These are phyloP conservation scores for Aulostomus chinensis DNA, from an alignment of 2,797 vertebrate species.

Conservation along the genomic window DNA sequence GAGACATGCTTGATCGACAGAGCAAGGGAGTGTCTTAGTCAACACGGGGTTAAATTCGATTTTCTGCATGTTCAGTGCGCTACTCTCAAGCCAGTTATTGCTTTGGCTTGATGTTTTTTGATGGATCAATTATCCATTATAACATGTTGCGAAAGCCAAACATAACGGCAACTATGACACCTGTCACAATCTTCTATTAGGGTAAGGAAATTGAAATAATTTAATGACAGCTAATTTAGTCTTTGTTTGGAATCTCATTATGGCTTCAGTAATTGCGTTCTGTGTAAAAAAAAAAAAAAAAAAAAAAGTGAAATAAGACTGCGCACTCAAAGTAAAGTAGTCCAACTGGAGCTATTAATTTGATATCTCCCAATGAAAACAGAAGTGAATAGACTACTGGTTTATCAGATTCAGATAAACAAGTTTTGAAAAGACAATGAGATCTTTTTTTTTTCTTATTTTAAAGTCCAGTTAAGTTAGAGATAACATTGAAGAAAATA, in stretches of 20 bases:
- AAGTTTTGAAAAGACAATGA: slow-evolving; percentile 39
- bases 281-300: slow-evolving; percentile 36
- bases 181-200: slow-evolving; percentile 83
- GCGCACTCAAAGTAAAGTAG: slow-evolving; percentile 55
- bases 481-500: slow-evolving; percentile 22
- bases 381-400: slow-evolving; percentile 45
- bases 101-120: slow-evolving; percentile 81
- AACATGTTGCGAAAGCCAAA: slow-evolving; percentile 82
- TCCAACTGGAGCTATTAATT: slow-evolving; percentile 62
- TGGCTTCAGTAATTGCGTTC: slow-evolving; percentile 61
- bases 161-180: slow-evolving; percentile 78
- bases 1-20: slow-evolving; percentile 81
- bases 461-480: slow-evolving; percentile 31
- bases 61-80: slow-evolving; percentile 79
- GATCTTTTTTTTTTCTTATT: slow-evolving; percentile 34
- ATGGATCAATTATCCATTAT: slow-evolving; percentile 87
- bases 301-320: slow-evolving; percentile 58
- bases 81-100: slow-evolving; percentile 80
- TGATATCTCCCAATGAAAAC: slow-evolving; percentile 60
- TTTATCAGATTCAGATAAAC: slow-evolving; percentile 64
- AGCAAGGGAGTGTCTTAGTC: slow-evolving; percentile 73
- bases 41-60: slow-evolving; percentile 82
- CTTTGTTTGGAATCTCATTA: slow-evolving; percentile 80
- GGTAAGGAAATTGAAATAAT: slow-evolving; percentile 83
- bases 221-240: slow-evolving; percentile 84